Evolutionary conservation across 2,797 vertebrate genomes (phyloP).

Genomic region (Dipus sagitta): DNA sequence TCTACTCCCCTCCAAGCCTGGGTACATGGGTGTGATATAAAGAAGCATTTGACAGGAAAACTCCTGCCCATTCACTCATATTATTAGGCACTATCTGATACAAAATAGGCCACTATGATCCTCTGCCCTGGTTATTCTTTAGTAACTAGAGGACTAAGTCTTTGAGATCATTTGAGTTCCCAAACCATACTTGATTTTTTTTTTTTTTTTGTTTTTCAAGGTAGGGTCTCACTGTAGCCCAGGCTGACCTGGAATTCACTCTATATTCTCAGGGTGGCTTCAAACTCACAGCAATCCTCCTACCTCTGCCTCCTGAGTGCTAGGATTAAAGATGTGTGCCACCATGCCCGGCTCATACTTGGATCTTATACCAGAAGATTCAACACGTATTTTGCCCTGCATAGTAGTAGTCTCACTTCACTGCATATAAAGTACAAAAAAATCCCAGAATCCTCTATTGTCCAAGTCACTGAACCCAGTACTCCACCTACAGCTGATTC

Average conservation of each 20-base stretch:
- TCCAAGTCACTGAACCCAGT: too few species aligned
- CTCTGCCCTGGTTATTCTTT: not conserved
- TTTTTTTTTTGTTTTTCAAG: too few species aligned
- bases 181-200: too few species aligned
- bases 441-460: not conserved
- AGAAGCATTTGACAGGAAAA: not conserved
- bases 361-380: too few species aligned
- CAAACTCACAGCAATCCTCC: too few species aligned
- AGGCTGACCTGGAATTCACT: too few species aligned
- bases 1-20: not conserved
- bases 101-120: not conserved
- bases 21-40: not conserved
- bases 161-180: too few species aligned
- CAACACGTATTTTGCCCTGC: not conserved
- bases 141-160: not conserved
- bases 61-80: not conserved
- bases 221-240: too few species aligned
- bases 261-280: too few species aligned
- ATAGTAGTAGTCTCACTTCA: not conserved
- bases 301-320: too few species aligned
- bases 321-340: too few species aligned
- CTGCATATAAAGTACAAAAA: not conserved
- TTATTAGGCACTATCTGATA: not conserved
- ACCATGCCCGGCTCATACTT: too few species aligned
- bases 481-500: not conserved